phyloP scores from a whole-genome alignment of 2,888 invertebrate species.

The Rotaria macrura region DNA sequence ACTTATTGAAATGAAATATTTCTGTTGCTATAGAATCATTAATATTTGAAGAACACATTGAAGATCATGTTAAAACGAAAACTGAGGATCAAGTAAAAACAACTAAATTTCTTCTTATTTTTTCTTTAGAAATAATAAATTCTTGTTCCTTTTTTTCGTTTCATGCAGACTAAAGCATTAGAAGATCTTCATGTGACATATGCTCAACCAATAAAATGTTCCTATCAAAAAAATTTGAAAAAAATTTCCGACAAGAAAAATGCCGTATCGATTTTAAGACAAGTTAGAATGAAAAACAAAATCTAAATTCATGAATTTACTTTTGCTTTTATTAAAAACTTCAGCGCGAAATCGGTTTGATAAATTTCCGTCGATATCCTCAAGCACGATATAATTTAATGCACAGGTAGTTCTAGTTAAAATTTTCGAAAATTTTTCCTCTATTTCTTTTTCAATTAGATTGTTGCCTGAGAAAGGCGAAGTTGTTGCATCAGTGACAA shows the following conservation, averaged over 20 bases:
- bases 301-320: not conserved
- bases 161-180: not conserved
- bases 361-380: not conserved
- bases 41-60: no score
- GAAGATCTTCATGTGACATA: not conserved
- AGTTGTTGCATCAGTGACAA: constrained; percentile 48
- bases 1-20: not conserved
- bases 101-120: no score
- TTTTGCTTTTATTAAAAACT: not conserved
- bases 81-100: not conserved
- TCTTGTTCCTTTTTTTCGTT: no score
- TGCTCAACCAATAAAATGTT: not conserved
- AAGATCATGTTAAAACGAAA: no score
- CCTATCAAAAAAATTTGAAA: not conserved
- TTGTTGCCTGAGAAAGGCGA: constrained; percentile 59
- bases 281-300: not conserved
- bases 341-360: not conserved
- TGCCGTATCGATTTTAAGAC: not conserved
- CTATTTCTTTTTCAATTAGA: constrained; percentile 27
- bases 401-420: not conserved
- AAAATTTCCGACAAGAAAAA: not conserved
- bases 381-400: not conserved
- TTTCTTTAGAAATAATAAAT: not conserved
- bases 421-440: not conserved
- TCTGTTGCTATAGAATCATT: not conserved